A percentile compares a stretch with the other conserved stretches of the same genome.
These are phyloP conservation scores for Heteractis magnifica DNA, from an alignment of 92 coral and sea anemone species.

Conservation along the genomic window DNA sequence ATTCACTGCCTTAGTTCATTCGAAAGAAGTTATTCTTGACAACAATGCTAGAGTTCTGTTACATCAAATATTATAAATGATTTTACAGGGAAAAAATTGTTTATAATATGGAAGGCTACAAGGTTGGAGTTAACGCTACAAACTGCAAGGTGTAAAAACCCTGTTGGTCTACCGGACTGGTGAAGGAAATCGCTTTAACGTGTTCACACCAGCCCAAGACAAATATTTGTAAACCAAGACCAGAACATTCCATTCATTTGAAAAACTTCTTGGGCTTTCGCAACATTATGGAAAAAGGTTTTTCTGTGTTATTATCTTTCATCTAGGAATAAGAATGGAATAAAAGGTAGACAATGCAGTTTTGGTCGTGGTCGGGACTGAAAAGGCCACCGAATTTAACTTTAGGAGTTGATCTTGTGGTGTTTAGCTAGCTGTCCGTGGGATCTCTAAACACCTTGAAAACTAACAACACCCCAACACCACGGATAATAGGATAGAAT, in stretches of 20 bases:
- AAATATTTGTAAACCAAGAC: conserved; percentile 20
- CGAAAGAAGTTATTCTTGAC: background rate
- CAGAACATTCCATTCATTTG: background rate
- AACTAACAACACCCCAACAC: conserved; percentile 16
- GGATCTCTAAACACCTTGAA: conserved; percentile 2
- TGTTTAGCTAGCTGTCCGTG: conserved; percentile 14
- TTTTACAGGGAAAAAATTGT: background rate
- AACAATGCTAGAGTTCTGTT: background rate
- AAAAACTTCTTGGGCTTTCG: background rate
- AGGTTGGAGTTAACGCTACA: background rate
- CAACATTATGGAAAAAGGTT: background rate
- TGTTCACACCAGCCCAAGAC: conserved; percentile 14
- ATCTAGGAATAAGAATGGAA: background rate
- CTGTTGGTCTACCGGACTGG: conserved; percentile 20
- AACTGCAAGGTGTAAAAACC: conserved; percentile 27
- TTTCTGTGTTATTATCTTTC: background rate
- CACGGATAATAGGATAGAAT: conserved; percentile 21
- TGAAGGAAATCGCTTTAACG: conserved; percentile 30
- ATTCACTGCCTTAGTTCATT: background rate
- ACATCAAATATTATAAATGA: background rate
- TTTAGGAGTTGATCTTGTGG: background rate
- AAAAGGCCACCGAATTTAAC: background rate
- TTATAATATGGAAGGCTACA: conserved; percentile 12
- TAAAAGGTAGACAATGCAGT: background rate
- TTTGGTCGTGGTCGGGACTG: background rate